These are phyloP conservation scores for Huso huso DNA, from an alignment of 2,797 vertebrate species.

Conservation along the genomic window DNA sequence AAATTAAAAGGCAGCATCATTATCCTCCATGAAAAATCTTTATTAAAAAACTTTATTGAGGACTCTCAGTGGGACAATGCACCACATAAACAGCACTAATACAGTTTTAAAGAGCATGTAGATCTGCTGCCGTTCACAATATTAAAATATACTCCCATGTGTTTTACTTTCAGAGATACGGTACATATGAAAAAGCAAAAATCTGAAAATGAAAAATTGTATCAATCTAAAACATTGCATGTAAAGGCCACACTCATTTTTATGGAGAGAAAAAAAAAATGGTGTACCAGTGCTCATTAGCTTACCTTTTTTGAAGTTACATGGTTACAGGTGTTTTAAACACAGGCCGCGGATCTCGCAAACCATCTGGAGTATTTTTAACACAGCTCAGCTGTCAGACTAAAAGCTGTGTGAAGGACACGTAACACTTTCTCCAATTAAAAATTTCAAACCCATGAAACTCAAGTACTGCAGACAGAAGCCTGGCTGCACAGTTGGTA, in stretches of 20 bases:
- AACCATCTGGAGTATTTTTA: not conserved
- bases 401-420: not conserved
- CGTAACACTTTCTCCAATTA: not conserved
- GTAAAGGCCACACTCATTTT: too few relatives aligned
- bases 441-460: not conserved
- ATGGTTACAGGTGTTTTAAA: not conserved
- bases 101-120: too few relatives aligned
- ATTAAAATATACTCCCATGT: too few relatives aligned
- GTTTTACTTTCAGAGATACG: too few relatives aligned
- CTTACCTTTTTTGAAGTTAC: too few relatives aligned
- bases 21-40: not conserved
- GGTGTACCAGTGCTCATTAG: too few relatives aligned
- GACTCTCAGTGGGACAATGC: not conserved
- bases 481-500: not conserved
- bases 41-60: too few relatives aligned
- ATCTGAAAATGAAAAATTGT: too few relatives aligned
- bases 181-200: too few relatives aligned
- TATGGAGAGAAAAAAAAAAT: too few relatives aligned
- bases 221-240: too few relatives aligned
- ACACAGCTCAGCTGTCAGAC: not conserved
- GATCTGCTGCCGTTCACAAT: too few relatives aligned
- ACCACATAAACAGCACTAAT: not conserved
- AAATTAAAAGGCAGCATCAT: slow-evolving; percentile 7
- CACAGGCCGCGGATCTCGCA: not conserved
- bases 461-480: not conserved